Conservation (phyloP, 2,888 invertebrate species). For the Phrixothrix hirtus region DNA sequence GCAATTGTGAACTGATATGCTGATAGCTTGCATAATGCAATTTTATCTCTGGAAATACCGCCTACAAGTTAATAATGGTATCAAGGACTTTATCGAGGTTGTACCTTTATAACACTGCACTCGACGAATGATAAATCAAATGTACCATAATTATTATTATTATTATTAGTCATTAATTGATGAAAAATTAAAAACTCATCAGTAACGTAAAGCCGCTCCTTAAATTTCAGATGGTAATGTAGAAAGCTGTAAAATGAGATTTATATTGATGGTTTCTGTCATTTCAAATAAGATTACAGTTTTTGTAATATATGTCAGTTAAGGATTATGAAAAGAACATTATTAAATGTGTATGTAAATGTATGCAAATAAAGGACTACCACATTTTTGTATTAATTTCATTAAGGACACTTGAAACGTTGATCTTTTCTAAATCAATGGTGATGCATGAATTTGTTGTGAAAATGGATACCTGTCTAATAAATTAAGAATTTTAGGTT, state of each 20-base stretch:
- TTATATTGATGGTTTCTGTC: too few relatives aligned
- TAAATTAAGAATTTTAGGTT: too few relatives aligned
- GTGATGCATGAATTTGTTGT: not conserved
- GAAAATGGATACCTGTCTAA: not conserved
- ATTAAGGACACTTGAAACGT: not conserved
- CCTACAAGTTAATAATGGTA: conserved; percentile 21
- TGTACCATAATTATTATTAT: not conserved
- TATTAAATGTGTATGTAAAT: not conserved
- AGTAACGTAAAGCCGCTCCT: too few relatives aligned
- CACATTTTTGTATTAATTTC: not conserved
- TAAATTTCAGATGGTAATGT: too few relatives aligned
- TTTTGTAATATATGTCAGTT: not conserved
- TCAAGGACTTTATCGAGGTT: conserved; percentile 16
- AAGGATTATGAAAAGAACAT: not conserved
- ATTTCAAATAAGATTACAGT: not conserved
- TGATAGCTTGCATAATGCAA: conserved; percentile 14
- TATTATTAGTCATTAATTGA: too few relatives aligned
- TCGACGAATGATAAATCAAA: conserved; percentile 4
- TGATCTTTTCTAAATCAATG: too few relatives aligned
- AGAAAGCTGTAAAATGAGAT: too few relatives aligned
- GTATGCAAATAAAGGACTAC: not conserved
- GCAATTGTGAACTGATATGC: conserved; percentile 12
- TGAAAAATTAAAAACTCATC: too few relatives aligned
- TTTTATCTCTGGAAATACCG: conserved; percentile 15
- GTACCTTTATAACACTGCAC: conserved; percentile 9